phyloP scores from a whole-genome alignment of 2,113 vertebrate species.

The Tenebrosternarchus preto region DNA sequence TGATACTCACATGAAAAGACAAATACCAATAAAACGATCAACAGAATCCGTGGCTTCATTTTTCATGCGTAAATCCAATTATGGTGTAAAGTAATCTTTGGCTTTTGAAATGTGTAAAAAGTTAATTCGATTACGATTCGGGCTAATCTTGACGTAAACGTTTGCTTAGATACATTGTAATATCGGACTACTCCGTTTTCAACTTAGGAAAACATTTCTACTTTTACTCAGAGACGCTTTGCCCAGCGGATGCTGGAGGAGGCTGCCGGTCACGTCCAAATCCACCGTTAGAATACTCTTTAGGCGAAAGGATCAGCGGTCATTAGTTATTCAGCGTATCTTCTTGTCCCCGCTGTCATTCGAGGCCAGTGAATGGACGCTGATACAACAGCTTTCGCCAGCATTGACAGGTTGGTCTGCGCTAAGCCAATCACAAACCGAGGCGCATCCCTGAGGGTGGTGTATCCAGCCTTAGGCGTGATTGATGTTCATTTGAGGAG shows the following conservation, averaged over 20 bases:
- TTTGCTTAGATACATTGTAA: not conserved
- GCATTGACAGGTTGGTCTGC: constrained; percentile 44
- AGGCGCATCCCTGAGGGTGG: constrained; percentile 11
- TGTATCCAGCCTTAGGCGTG: not conserved
- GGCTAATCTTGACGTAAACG: constrained; percentile 3
- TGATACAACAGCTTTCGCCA: constrained; percentile 38
- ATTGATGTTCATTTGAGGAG: constrained; percentile 34
- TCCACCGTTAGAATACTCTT: constrained; percentile 46
- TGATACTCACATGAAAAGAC: constrained; percentile 69
- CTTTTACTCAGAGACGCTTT: not conserved
- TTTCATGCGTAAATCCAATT: constrained; percentile 55
- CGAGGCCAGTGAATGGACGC: constrained; percentile 51
- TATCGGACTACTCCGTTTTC: not conserved
- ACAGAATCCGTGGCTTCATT: constrained; percentile 66
- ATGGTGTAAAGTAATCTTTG: constrained; percentile 26
- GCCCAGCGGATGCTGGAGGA: constrained; percentile 48
- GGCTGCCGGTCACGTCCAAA: constrained; percentile 67
- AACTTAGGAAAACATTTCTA: constrained; percentile 57
- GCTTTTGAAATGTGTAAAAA: constrained; percentile 32
- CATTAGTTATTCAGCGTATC: constrained; percentile 67
- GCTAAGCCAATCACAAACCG: constrained; percentile 45
- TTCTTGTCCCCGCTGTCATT: constrained; percentile 56
- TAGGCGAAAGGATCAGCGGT: constrained; percentile 44
- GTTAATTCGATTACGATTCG: constrained; percentile 40
- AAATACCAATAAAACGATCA: constrained; percentile 57